Percentiles rank a stretch among this genome's conserved stretches.
Evolutionary conservation across 1,140 invertebrate genomes (phyloP).

Genomic region (Pogonomyrmex californicus): DNA sequence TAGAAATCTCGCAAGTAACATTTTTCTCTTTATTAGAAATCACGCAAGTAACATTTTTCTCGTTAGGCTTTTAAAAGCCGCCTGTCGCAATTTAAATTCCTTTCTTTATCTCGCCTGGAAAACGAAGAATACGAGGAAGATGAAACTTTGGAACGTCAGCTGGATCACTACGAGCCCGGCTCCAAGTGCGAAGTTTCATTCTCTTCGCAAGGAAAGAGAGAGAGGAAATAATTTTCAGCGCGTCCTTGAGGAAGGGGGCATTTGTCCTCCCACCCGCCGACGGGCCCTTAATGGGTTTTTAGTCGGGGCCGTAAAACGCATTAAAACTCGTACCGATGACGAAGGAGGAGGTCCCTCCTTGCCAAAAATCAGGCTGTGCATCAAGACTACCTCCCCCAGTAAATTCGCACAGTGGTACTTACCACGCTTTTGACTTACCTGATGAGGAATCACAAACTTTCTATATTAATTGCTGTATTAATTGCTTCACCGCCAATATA

Average conservation of each 20-base stretch:
- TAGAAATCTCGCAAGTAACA: slow-evolving; percentile 33
- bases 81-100: slow-evolving; percentile 58
- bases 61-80: slow-evolving; percentile 47
- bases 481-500: slow-evolving; percentile 37
- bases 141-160: slow-evolving; percentile 53
- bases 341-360: slow-evolving; percentile 81
- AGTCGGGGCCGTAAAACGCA: slow-evolving; percentile 83
- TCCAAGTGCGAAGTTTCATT: slow-evolving; percentile 61
- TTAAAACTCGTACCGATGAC: slow-evolving; percentile 84
- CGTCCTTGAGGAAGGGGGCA: slow-evolving; percentile 74
- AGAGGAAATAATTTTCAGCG: slow-evolving; percentile 75
- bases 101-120: slow-evolving; percentile 45
- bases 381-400: slow-evolving; percentile 65
- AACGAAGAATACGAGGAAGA: slow-evolving; percentile 51
- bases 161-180: slow-evolving; percentile 32
- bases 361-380: slow-evolving; percentile 82
- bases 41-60: slow-evolving; percentile 46
- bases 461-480: slow-evolving; percentile 48
- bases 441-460: slow-evolving; percentile 29
- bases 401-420: slow-evolving; percentile 79
- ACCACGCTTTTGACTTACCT: slow-evolving; percentile 42
- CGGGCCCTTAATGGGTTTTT: slow-evolving; percentile 83
- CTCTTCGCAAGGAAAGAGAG: slow-evolving; percentile 57
- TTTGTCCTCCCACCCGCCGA: slow-evolving; percentile 79
- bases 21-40: slow-evolving; percentile 42